These are phyloP conservation scores for Cryptotis parvus DNA, from an alignment of 2,113 vertebrate species.

Conservation along the genomic window DNA sequence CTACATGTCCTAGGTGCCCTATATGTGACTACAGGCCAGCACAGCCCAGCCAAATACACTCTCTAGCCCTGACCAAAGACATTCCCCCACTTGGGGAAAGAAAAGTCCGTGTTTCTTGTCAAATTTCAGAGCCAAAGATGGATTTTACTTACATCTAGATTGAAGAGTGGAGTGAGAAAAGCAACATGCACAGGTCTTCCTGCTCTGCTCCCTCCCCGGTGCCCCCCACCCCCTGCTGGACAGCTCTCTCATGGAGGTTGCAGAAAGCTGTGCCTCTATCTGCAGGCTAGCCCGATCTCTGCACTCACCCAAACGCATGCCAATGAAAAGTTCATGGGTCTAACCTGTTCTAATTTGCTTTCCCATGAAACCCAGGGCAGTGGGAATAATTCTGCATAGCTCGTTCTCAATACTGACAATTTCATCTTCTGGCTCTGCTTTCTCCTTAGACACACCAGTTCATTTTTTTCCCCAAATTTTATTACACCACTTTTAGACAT, in stretches of 20 bases:
- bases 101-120: neutral
- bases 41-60: neutral
- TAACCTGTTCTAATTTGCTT: constrained; percentile 22
- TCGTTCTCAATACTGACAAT: neutral
- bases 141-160: neutral
- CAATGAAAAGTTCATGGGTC: neutral
- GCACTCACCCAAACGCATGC: neutral
- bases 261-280: neutral
- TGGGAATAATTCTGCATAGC: neutral
- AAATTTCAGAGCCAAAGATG: neutral
- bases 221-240: neutral
- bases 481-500: too few relatives aligned
- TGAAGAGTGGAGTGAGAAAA: neutral
- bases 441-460: neutral
- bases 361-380: neutral
- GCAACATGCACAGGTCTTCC: neutral
- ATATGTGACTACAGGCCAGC: too few relatives aligned
- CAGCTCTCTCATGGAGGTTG: neutral
- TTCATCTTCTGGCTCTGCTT: constrained; percentile 1
- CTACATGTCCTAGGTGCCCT: too few relatives aligned
- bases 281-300: neutral
- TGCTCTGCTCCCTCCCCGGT: neutral
- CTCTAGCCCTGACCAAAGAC: neutral
- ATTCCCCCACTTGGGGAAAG: neutral
- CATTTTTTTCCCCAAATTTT: too few relatives aligned